These are phyloP conservation scores for Adelges cooleyi DNA, from an alignment of 1,140 invertebrate species.

Conservation along the genomic window DNA sequence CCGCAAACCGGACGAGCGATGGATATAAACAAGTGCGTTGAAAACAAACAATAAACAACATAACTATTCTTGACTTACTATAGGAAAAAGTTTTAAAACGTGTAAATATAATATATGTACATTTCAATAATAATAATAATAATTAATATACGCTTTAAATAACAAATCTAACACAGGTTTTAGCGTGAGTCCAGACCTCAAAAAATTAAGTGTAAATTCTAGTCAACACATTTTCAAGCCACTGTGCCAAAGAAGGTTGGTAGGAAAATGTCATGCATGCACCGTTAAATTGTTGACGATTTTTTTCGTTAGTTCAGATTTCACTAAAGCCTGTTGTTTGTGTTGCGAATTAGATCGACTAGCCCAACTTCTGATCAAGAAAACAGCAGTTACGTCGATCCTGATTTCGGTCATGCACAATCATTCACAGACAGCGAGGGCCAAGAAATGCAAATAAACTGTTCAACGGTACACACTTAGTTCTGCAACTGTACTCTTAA, in stretches of 20 bases:
- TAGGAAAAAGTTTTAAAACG: too few species aligned
- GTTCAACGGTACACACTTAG: too few species aligned
- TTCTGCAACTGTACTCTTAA: too few species aligned
- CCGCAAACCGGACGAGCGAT: too few species aligned
- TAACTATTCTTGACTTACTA: too few species aligned
- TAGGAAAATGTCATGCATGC: not conserved
- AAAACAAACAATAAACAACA: too few species aligned
- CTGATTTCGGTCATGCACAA: not conserved
- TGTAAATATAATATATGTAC: not conserved
- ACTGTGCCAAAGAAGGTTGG: conserved; percentile 19
- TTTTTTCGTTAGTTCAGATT: too few species aligned
- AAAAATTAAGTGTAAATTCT: conserved; percentile 21
- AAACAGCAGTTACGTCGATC: not conserved
- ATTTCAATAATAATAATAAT: not conserved
- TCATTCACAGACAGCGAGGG: not conserved
- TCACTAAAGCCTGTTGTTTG: not conserved
- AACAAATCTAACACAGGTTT: conserved; percentile 26
- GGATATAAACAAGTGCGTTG: too few species aligned
- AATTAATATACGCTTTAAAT: conserved; percentile 11
- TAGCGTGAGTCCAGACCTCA: not conserved
- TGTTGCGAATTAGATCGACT: not conserved
- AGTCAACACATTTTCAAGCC: conserved; percentile 18
- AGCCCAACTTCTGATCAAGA: conserved; percentile 12
- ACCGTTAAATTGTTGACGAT: too few species aligned
- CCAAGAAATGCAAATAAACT: too few species aligned